Base-by-base conservation (phyloP, 2,888 invertebrate genomes). In the Eudemis profundana region DNA sequence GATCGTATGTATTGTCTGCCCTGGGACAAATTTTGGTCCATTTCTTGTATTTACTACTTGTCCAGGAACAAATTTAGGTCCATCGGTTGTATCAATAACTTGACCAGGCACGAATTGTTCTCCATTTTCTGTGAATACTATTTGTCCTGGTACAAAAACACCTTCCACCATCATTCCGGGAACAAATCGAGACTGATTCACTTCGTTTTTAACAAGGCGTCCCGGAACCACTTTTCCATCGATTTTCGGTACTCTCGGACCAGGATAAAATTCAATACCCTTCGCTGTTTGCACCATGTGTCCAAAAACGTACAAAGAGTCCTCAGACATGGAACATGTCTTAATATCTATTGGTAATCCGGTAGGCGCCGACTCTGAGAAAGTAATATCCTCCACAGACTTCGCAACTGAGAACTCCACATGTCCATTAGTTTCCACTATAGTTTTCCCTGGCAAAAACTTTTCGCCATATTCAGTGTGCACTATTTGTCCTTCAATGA, bases 21-120 rank as follows among this genome's bases (percentile, higher is more conserved):
- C 96, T 1, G 96, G 93, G 8, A 93, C 93, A 75, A 95, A 95
- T 77, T 95, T 95, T 0, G 93, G 93, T 5, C 95, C 95, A 49
- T 91, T 92, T 76, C 93, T 93, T 0, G 95, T 95, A 74, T 95
- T 95, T 0, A 96, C 95, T 74, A 96, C 94, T 87, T 96, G 95
- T 1, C 96, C 96, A 2, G 96, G 95, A 14, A 96, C 95, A 80
- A 96, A 96, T 80, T 96, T 95, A 0, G 94, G 94, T 19, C 94
- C 94, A 72, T 94, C 94, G 51, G 93, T 89, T 1, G 95, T 95
- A 73, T 95, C 95, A n/a, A 95, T 94, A 0, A 95, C 94, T 86
- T 95, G 95, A 0, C 95, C 95, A 0, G 95, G 95, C 3, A 95
- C 94, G 75, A 95, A 95, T 71, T 95, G 95, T 72, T 95, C 95